Conservation (phyloP, 2,888 invertebrate genomes). For the Drosophila meridiana region DNA sequence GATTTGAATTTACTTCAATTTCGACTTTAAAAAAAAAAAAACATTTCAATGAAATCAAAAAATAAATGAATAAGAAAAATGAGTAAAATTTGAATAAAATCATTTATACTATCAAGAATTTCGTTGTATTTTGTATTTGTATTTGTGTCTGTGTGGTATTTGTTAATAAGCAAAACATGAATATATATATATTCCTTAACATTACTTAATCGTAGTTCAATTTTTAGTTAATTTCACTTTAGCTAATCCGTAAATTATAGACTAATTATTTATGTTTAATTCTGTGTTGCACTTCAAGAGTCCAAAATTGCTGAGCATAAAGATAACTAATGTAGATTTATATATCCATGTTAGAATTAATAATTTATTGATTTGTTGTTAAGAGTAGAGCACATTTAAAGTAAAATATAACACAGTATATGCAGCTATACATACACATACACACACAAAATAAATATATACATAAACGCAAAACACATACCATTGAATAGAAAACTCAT, state of each 20-base stretch:
- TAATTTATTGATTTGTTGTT: slow-evolving; percentile 29
- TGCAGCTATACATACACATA: slow-evolving; percentile 33
- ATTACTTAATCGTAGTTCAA: slow-evolving; percentile 16
- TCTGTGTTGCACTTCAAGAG: slow-evolving; percentile 50
- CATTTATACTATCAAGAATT: slow-evolving; percentile 55
- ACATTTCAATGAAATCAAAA: slow-evolving; percentile 33
- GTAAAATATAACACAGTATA: slow-evolving; percentile 10
- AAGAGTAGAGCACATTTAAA: slow-evolving; percentile 27
- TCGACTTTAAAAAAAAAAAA: background rate
- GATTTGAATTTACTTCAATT: slow-evolving; percentile 35
- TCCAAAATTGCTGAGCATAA: slow-evolving; percentile 14
- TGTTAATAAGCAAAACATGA: slow-evolving; percentile 10
- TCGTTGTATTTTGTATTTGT: slow-evolving; percentile 52
- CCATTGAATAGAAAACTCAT: slow-evolving; percentile 4
- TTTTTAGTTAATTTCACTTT: slow-evolving; percentile 23
- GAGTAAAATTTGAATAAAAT: slow-evolving; percentile 63
- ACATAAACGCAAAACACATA: background rate
- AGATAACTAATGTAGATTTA: background rate
- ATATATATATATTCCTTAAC: slow-evolving; percentile 18
- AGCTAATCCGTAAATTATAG: slow-evolving; percentile 3
- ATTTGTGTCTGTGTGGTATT: slow-evolving; percentile 50
- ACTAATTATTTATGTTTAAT: slow-evolving; percentile 15
- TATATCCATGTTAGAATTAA: slow-evolving; percentile 6
- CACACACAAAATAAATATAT: slow-evolving; percentile 3
- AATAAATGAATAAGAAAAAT: background rate